Evolutionary conservation across 2,888 invertebrate species (phyloP).

Genomic region (Lampropteryx suffumata): DNA sequence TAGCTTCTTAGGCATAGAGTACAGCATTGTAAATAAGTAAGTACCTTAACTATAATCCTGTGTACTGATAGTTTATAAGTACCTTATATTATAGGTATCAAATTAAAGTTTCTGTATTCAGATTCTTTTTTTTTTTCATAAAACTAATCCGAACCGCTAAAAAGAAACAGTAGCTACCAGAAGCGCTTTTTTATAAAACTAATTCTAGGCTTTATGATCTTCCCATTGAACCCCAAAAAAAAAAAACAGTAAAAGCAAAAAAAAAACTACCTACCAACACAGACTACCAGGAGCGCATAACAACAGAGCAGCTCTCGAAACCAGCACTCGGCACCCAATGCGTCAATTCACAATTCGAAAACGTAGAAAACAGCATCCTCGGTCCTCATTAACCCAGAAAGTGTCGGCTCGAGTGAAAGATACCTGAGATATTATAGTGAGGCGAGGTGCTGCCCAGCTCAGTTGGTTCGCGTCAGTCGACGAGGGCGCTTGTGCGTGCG

Average conservation of each 20-base stretch:
- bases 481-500: constrained; percentile 47
- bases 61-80: too few species aligned
- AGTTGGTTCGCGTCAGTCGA: constrained; percentile 54
- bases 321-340: constrained; percentile 49
- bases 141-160: too few species aligned
- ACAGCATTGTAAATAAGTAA: too few species aligned
- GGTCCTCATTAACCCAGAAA: constrained; percentile 81
- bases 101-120: too few species aligned
- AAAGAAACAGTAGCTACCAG: too few species aligned
- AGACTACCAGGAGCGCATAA: constrained; percentile 63
- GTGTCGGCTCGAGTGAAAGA: constrained; percentile 76
- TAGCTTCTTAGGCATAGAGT: too few species aligned
- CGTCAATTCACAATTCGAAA: constrained; percentile 74
- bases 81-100: too few species aligned
- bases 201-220: background rate
- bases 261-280: constrained; percentile 21
- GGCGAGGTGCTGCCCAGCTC: constrained; percentile 43
- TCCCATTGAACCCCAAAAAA: constrained; percentile 11
- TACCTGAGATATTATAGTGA: constrained; percentile 73
- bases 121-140: too few species aligned
- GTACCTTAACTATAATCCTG: too few species aligned
- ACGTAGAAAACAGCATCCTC: constrained; percentile 73
- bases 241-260: constrained; percentile 16
- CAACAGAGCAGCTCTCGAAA: constrained; percentile 52
- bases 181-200: too few species aligned